Base-by-base conservation (phyloP, 30 jellyfish, hydroid and myxozoan genomes). In the Euphysa ruthae region DNA sequence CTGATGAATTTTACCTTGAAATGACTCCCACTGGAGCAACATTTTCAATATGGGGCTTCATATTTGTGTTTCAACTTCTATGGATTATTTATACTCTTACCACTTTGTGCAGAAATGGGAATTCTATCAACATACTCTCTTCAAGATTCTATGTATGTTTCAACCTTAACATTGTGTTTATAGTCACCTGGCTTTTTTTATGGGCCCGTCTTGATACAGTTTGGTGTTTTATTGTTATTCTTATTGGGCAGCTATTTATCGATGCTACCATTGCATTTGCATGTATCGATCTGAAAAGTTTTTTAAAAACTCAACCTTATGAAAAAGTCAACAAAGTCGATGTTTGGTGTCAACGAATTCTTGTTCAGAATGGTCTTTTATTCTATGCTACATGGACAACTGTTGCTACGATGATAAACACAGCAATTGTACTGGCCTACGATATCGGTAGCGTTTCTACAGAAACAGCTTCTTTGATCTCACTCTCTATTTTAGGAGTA, bases 321-420 rank as follows among this genome's bases (percentile, higher is more conserved):
- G 74, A 15, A 12, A 38, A 38, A 8, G n/a, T n/a, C n/a, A 29
- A 63, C 19, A 24, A 24, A 10, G 8, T 24, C 2, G 95, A 82
- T 32, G 85, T 82, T 54, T 66, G 91, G 92, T 82, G 86, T 42
- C 79, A 71, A 19, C 84, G 94, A 20, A 19, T 66, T 20, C 74
- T 73, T 13, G 91, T 74, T 19, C 91, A 63, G 22, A 82, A 82
- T 21, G 94, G 91, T 20, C 23, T 82, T 57, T 33, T 68, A 24
- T 82, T 82, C 75, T 82, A 82, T 62, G 73, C 79, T 6, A 66
- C 94, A 4, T 82, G 94, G 94, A 77, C 82, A 19, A 55, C 85
- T 8, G 70, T 72, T 12, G 94, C 94, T 12, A 26, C 91, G 19
- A 58, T 78, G 70, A 66, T 82, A n/a, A 82, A 82, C 27, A 0